phyloP scores from a whole-genome alignment of 64 coral and sea anemone species.

The Pachyseris speciosa region DNA sequence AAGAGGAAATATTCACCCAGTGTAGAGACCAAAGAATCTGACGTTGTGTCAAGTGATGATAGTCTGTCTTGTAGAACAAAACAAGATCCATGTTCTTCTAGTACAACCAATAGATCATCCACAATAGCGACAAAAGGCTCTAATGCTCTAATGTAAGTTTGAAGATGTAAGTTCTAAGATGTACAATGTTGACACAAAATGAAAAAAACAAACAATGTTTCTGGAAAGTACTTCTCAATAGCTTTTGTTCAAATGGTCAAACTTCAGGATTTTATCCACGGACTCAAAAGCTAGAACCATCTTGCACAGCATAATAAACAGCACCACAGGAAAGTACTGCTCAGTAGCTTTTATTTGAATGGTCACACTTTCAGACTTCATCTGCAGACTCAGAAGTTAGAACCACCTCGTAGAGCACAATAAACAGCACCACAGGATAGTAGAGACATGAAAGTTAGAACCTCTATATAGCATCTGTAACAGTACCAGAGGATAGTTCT shows the following conservation, averaged over 20 bases:
- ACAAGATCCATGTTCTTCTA: constrained; percentile 13
- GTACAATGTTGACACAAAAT: too few relatives aligned
- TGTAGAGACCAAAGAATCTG: background rate
- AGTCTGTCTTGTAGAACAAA: background rate
- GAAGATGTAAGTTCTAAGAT: background rate
- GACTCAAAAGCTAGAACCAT: background rate
- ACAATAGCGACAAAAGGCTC: constrained; percentile 31
- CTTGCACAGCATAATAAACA: background rate
- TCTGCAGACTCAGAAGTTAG: too few relatives aligned
- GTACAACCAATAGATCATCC: background rate
- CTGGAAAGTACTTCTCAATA: background rate
- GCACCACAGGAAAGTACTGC: too few relatives aligned
- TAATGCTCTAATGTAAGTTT: constrained; percentile 47
- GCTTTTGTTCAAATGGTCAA: background rate
- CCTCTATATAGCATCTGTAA: too few relatives aligned
- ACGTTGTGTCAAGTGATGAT: background rate
- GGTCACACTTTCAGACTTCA: too few relatives aligned
- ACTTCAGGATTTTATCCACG: background rate
- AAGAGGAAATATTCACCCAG: background rate
- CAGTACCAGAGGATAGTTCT: too few relatives aligned
- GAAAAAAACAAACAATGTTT: background rate
- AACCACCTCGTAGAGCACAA: too few relatives aligned
- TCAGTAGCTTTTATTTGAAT: too few relatives aligned
- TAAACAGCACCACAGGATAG: background rate
- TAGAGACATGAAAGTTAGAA: too few relatives aligned